These are phyloP conservation scores for Synergus laeviventris DNA, from an alignment of 2,888 invertebrate species.

Conservation along the genomic window DNA sequence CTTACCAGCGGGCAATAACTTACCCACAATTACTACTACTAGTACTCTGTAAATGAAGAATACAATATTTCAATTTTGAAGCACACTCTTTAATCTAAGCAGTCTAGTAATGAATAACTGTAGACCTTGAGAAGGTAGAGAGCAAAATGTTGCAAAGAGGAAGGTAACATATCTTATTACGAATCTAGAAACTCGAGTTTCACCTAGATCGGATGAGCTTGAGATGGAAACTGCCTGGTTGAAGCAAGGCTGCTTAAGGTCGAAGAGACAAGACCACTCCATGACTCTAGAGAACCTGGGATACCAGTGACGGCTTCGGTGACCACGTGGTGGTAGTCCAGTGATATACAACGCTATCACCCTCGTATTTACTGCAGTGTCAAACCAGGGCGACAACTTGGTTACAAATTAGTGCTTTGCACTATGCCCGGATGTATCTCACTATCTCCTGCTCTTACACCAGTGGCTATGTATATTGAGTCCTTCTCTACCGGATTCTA, in stretches of 20 bases:
- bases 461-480: conserved; percentile 53
- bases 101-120: background rate
- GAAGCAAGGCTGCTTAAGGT: conserved; percentile 55
- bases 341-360: conserved; percentile 74
- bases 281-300: conserved; percentile 43
- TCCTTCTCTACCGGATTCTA: conserved; percentile 59
- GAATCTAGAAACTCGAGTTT: conserved; percentile 42
- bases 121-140: background rate
- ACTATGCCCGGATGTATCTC: conserved; percentile 55
- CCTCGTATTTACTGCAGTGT: conserved; percentile 75
- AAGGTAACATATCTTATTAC: conserved; percentile 52
- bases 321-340: conserved; percentile 61
- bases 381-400: conserved; percentile 75
- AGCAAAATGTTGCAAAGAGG: background rate
- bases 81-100: background rate
- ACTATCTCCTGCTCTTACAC: conserved; percentile 56
- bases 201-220: conserved; percentile 45
- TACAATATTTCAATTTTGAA: too few relatives aligned
- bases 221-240: conserved; percentile 49
- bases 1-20: too few relatives aligned
- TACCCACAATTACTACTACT: too few relatives aligned
- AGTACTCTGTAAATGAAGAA: too few relatives aligned
- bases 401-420: conserved; percentile 75
- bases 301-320: conserved; percentile 51
- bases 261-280: conserved; percentile 48